These are phyloP conservation scores for Chaetophractus vellerosus DNA, from an alignment of 2,797 vertebrate genomes.

Conservation along the genomic window DNA sequence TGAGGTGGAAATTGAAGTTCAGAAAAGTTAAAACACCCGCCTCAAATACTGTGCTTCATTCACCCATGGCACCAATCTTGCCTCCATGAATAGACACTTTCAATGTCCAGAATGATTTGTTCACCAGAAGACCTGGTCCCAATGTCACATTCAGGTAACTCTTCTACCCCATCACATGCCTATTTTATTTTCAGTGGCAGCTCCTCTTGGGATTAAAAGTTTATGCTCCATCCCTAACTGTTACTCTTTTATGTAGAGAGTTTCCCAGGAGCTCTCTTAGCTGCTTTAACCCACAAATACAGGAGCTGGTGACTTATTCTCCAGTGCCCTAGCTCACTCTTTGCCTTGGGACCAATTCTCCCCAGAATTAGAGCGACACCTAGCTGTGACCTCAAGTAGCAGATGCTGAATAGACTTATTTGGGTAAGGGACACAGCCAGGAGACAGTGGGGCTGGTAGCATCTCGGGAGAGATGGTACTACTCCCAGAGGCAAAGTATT, in stretches of 20 bases:
- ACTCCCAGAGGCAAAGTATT: neutral
- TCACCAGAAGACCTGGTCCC: neutral
- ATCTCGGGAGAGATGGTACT: neutral
- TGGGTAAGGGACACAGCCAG: neutral
- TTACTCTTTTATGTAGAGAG: neutral
- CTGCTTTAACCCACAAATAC: neutral
- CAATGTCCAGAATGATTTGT: neutral
- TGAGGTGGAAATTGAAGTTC: conserved; percentile 13
- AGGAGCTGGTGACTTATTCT: neutral
- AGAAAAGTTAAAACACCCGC: neutral
- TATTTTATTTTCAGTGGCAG: neutral
- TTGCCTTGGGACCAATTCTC: neutral
- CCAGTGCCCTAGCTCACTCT: neutral
- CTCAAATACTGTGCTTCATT: neutral
- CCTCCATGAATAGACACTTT: neutral
- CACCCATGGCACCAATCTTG: neutral
- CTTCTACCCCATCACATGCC: neutral
- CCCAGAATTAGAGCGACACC: neutral
- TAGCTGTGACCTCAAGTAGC: neutral
- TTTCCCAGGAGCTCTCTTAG: neutral
- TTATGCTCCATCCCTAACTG: neutral
- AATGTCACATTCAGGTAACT: neutral
- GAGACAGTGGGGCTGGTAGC: neutral
- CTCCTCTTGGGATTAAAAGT: conserved; percentile 3
- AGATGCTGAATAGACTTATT: neutral